phyloP scores from a whole-genome alignment of 1,140 invertebrate genomes.

The Lepidurus arcticus region DNA sequence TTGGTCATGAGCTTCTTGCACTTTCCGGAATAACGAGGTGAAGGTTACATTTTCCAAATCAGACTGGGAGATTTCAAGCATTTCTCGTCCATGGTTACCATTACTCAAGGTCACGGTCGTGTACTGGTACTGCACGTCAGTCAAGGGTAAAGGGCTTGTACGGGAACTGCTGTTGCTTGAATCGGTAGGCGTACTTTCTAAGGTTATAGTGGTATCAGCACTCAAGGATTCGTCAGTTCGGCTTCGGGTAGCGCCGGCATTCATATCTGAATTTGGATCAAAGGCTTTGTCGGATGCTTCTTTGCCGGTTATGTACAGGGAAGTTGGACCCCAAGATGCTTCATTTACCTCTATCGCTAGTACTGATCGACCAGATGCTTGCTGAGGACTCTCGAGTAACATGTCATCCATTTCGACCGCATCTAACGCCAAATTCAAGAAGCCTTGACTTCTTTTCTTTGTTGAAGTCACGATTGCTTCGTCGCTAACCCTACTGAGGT shows the following conservation, averaged over 20 bases:
- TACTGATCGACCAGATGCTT: not conserved
- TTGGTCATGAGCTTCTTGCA: not conserved
- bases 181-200: not conserved
- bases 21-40: slow-evolving; percentile 16
- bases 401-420: not conserved
- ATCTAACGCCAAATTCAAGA: not conserved
- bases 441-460: not conserved
- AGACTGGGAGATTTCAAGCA: slow-evolving; percentile 19
- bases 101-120: not conserved
- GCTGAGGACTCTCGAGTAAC: not conserved
- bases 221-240: slow-evolving; percentile 4
- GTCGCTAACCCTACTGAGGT: slow-evolving; percentile 30
- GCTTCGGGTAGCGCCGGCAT: not conserved
- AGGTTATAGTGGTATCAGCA: not conserved
- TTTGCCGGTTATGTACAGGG: not conserved
- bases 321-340: not conserved
- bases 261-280: not conserved
- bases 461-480: not conserved
- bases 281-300: not conserved
- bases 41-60: slow-evolving; percentile 19
- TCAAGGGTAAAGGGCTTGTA: not conserved
- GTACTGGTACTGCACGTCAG: not conserved
- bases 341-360: not conserved
- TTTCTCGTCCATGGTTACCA: not conserved
- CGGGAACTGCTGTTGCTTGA: not conserved